Evolutionary conservation across 2,113 vertebrate genomes (phyloP).

Genomic region (Gorsachius goisagi): DNA sequence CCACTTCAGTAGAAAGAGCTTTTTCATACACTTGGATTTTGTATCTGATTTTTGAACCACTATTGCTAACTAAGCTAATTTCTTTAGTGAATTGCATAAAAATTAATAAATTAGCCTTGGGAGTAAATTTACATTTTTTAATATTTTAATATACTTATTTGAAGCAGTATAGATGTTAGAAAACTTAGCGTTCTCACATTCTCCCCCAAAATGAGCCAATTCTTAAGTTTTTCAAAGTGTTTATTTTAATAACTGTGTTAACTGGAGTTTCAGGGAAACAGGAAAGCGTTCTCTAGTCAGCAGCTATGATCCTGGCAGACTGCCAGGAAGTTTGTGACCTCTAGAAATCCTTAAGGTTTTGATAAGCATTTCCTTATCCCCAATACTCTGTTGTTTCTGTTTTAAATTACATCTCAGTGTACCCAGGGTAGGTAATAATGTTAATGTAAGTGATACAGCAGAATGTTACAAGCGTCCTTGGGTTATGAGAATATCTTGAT

Average conservation of each 20-base stretch:
- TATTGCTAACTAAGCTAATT: not conserved
- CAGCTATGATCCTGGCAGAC: not conserved
- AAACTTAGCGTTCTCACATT: not conserved
- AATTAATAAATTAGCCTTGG: not conserved
- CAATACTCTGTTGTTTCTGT: not conserved
- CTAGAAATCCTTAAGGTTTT: not conserved
- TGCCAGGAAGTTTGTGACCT: not conserved
- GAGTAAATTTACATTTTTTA: not conserved
- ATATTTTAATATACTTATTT: not conserved
- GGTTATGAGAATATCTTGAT: slow-evolving; percentile 19
- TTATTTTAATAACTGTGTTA: not conserved
- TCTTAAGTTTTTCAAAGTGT: not conserved
- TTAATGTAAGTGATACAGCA: slow-evolving; percentile 42
- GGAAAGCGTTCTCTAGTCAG: not conserved
- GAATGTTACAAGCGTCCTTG: slow-evolving; percentile 27
- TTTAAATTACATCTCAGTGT: slow-evolving; percentile 13
- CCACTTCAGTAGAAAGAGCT: not conserved
- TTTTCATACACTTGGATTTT: not conserved
- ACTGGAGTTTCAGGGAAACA: not conserved
- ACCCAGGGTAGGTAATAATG: not conserved
- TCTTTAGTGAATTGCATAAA: not conserved
- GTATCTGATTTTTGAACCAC: not conserved
- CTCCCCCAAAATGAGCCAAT: not conserved
- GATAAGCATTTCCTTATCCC: slow-evolving; percentile 13
- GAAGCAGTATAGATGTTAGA: not conserved